These are phyloP conservation scores for Caenorhabditis becei DNA, from an alignment of 2,888 invertebrate genomes.

Conservation along the genomic window DNA sequence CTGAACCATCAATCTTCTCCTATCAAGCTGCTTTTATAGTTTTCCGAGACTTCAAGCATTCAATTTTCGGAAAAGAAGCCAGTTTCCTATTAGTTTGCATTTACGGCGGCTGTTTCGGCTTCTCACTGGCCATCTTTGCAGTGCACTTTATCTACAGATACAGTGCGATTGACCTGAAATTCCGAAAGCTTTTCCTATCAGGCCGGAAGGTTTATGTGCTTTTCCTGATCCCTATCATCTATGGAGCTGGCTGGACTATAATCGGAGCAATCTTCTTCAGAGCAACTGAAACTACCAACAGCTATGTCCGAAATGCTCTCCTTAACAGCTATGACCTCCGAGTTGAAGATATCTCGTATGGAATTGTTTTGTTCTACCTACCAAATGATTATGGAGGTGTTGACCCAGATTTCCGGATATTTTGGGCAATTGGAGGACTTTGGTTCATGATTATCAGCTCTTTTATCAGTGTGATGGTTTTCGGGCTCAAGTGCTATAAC, in stretches of 20 bases:
- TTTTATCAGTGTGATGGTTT: conserved; percentile 3
- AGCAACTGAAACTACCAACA: background rate
- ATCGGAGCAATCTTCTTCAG: background rate
- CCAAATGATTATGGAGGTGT: background rate
- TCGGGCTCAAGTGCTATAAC: conserved; percentile 16
- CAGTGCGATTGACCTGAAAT: conserved; percentile 1
- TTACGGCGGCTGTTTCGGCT: conserved; percentile 28
- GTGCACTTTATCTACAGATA: conserved; percentile 35
- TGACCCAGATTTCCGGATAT: background rate
- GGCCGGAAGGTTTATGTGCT: conserved; percentile 2
- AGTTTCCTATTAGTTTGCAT: conserved; percentile 15
- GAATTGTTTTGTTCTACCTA: conserved; percentile 3
- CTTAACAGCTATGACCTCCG: background rate
- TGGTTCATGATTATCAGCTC: conserved; percentile 32
- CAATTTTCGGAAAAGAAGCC: background rate
- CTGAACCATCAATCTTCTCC: conserved; percentile 1
- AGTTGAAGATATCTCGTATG: conserved; percentile 12
- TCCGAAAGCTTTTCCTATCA: conserved; percentile 4
- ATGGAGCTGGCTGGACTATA: conserved; percentile 18
- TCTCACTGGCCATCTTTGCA: conserved; percentile 22
- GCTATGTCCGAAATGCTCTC: background rate
- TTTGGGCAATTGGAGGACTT: conserved; percentile 1
- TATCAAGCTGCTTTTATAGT: conserved; percentile 11
- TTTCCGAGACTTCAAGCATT: conserved; percentile 21
- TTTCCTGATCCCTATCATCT: conserved; percentile 1